These are phyloP conservation scores for Penelope pileata DNA, from an alignment of 2,113 vertebrate species.

Conservation along the genomic window DNA sequence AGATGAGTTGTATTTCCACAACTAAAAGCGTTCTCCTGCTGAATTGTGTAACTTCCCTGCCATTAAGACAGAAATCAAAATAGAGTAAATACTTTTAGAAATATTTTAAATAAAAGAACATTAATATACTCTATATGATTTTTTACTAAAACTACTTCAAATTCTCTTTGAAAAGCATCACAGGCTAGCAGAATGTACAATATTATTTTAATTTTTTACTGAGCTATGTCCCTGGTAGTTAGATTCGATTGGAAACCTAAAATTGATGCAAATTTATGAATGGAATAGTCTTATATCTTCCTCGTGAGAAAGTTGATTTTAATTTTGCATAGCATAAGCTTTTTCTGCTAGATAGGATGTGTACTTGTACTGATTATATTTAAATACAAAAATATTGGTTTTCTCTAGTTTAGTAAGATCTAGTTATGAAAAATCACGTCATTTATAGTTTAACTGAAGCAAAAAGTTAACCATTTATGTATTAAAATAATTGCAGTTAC, in stretches of 20 bases:
- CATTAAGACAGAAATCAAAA: not conserved
- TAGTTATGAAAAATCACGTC: not conserved
- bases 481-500: not conserved
- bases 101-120: not conserved
- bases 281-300: not conserved
- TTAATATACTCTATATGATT: not conserved
- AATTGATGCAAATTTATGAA: not conserved
- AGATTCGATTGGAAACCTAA: not conserved
- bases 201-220: too few relatives aligned
- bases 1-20: not conserved
- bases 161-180: not conserved
- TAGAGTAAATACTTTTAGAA: not conserved
- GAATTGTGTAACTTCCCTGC: not conserved
- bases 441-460: not conserved
- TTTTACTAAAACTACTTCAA: not conserved
- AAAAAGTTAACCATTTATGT: not conserved
- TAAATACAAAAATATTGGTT: not conserved
- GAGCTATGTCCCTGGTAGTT: too few relatives aligned
- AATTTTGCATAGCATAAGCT: not conserved
- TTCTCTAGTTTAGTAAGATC: not conserved
- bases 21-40: not conserved
- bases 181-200: not conserved
- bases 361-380: not conserved
- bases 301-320: not conserved
- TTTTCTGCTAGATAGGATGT: not conserved